phyloP scores from a whole-genome alignment of 2,113 vertebrate genomes.

The Seriola dumerili region DNA sequence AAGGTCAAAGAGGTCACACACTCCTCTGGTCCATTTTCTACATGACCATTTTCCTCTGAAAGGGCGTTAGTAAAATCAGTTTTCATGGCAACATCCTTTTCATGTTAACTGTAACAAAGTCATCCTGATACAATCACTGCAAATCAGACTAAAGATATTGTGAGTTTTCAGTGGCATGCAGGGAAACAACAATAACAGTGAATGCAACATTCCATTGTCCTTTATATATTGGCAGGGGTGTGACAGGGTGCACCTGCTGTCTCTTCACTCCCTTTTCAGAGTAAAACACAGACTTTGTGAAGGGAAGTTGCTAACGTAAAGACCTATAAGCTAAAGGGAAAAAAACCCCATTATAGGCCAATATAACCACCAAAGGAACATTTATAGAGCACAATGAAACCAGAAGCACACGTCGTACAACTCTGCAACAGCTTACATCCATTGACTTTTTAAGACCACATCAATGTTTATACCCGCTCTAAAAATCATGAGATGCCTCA shows the following conservation, averaged over 20 bases:
- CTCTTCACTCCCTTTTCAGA: not conserved
- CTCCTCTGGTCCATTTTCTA: conserved; percentile 47
- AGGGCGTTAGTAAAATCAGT: conserved; percentile 31
- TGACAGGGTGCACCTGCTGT: conserved; percentile 10
- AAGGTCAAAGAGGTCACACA: conserved; percentile 60
- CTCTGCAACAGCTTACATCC: not conserved
- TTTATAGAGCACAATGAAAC: conserved; percentile 15
- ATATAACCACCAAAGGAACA: not conserved
- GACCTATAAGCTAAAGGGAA: not conserved
- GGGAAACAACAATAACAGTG: conserved; percentile 9
- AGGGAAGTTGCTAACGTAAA: not conserved
- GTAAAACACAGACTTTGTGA: not conserved
- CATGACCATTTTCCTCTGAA: conserved; percentile 31
- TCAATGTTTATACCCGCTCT: not conserved
- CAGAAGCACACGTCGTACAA: not conserved
- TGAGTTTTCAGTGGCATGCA: not conserved
- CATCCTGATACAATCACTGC: conserved; percentile 15
- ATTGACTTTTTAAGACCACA: conserved; percentile 12
- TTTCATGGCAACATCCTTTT: conserved; percentile 24
- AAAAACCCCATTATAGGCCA: not conserved
- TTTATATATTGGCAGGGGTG: conserved; percentile 1
- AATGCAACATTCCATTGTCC: not conserved
- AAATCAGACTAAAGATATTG: conserved; percentile 1
- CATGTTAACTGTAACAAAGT: conserved; percentile 2
- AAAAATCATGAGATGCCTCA: not conserved